phyloP scores from a whole-genome alignment of 1,140 invertebrate species.

The Pollicipes pollicipes region DNA sequence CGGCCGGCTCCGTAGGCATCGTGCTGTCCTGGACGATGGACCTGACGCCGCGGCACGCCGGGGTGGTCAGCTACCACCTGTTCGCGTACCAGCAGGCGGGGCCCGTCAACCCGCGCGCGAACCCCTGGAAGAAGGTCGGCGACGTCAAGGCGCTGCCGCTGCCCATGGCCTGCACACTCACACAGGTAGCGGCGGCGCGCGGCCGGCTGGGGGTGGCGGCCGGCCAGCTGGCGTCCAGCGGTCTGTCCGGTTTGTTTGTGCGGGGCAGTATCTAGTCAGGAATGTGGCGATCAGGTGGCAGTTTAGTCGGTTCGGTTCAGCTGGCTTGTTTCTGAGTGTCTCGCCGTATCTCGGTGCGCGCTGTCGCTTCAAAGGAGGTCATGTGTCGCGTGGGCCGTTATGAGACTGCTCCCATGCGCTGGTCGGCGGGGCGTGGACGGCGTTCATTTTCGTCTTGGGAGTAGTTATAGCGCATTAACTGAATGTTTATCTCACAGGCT shows the following conservation, averaged over 20 bases:
- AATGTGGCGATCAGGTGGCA: background rate
- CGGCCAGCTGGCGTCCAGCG: no score
- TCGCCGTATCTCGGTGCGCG: no score
- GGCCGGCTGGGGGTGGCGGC: no score
- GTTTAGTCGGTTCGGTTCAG: no score
- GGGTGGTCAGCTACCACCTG: conserved; percentile 71
- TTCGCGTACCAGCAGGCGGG: conserved; percentile 76
- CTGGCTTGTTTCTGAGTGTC: no score
- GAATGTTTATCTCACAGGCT: no score
- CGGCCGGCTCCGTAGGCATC: conserved; percentile 40
- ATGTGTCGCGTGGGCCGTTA: no score
- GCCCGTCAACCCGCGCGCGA: conserved; percentile 25
- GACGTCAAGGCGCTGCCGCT: conserved; percentile 80
- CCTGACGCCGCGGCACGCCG: conserved; percentile 36
- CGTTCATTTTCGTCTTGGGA: no score
- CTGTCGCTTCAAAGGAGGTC: no score
- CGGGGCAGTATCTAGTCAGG: background rate
- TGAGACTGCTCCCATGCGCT: no score
- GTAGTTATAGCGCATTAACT: no score
- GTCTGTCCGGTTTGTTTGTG: conserved; percentile 15
- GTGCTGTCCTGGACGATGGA: conserved; percentile 83
- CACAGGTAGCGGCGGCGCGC: conserved; percentile 40
- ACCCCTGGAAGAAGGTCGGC: conserved; percentile 81
- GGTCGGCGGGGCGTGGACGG: no score
- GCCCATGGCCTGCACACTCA: conserved; percentile 89